Evolutionary conservation across 2,888 invertebrate species (phyloP).

Genomic region (Trilocha varians): DNA sequence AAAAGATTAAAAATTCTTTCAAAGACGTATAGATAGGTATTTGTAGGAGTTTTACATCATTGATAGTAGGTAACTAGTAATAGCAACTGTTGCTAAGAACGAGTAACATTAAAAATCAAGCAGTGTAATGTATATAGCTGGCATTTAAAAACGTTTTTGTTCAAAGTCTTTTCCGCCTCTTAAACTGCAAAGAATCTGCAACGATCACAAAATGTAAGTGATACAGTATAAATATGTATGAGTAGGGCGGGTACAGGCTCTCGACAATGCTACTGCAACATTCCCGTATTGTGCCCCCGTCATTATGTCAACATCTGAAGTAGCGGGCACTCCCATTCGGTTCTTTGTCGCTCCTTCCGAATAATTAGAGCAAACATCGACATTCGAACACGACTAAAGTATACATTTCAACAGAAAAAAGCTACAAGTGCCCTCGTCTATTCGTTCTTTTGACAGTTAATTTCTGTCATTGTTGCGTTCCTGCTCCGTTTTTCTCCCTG

Average conservation of each 20-base stretch:
- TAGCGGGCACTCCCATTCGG: slow-evolving; percentile 53
- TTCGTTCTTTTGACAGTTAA: slow-evolving; percentile 57
- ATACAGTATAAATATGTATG: slow-evolving; percentile 61
- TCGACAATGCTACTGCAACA: slow-evolving; percentile 49
- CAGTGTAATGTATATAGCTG: too few relatives aligned
- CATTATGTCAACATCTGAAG: slow-evolving; percentile 53
- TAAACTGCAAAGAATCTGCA: slow-evolving; percentile 7
- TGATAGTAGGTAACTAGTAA: too few relatives aligned
- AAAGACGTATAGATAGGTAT: too few relatives aligned
- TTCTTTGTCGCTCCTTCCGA: slow-evolving; percentile 65
- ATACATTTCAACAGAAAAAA: slow-evolving; percentile 64
- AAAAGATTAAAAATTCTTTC: too few relatives aligned
- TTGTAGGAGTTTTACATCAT: too few relatives aligned
- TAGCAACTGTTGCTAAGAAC: too few relatives aligned
- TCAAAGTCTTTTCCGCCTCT: not conserved
- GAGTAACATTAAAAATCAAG: too few relatives aligned
- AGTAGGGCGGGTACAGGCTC: slow-evolving; percentile 50
- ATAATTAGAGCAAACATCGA: slow-evolving; percentile 63
- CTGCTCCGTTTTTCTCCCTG: slow-evolving; percentile 36
- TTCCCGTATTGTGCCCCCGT: slow-evolving; percentile 51
- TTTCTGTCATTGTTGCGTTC: slow-evolving; percentile 59
- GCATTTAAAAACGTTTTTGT: too few relatives aligned
- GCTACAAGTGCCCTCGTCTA: slow-evolving; percentile 42
- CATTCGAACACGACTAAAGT: slow-evolving; percentile 48
- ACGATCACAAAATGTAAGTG: slow-evolving; percentile 27